Percentiles rank a stretch among this genome's conserved stretches.
Evolutionary conservation across 2,113 vertebrate genomes (phyloP).

Genomic region (Eublepharis macularius): DNA sequence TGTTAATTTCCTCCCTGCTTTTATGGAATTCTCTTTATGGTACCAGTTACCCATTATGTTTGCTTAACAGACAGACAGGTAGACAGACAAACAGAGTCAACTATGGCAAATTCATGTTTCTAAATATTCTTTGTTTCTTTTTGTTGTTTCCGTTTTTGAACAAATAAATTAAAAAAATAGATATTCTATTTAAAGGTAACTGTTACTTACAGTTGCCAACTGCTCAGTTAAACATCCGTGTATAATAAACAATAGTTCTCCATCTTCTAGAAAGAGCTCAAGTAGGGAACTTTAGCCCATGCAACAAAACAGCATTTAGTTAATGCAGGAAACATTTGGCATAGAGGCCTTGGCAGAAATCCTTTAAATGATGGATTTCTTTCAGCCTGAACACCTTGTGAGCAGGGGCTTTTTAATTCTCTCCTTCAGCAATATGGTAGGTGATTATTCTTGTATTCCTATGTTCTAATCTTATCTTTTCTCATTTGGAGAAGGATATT

Average conservation of each 20-base stretch:
- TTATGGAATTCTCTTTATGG: slow-evolving; percentile 42
- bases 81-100: slow-evolving; percentile 42
- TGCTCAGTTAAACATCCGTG: slow-evolving; percentile 16
- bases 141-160: too few species aligned
- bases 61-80: too few species aligned
- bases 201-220: slow-evolving; percentile 14
- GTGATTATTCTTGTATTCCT: background rate
- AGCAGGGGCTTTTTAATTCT: background rate
- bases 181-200: slow-evolving; percentile 30
- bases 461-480: background rate
- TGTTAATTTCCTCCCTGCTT: slow-evolving; percentile 61
- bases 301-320: background rate
- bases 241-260: background rate
- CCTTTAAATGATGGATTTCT: background rate
- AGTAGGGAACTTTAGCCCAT: background rate
- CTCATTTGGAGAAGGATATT: background rate
- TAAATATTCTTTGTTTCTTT: too few species aligned
- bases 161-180: too few species aligned
- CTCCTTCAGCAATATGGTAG: background rate
- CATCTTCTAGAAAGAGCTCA: background rate
- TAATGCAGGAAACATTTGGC: background rate
- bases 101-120: slow-evolving; percentile 37
- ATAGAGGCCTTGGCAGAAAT: background rate
- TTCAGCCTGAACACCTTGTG: background rate
- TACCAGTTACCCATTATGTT: slow-evolving; percentile 57